These are phyloP conservation scores for Drosophila sturtevanti DNA, from an alignment of 1,140 invertebrate species.

Conservation along the genomic window DNA sequence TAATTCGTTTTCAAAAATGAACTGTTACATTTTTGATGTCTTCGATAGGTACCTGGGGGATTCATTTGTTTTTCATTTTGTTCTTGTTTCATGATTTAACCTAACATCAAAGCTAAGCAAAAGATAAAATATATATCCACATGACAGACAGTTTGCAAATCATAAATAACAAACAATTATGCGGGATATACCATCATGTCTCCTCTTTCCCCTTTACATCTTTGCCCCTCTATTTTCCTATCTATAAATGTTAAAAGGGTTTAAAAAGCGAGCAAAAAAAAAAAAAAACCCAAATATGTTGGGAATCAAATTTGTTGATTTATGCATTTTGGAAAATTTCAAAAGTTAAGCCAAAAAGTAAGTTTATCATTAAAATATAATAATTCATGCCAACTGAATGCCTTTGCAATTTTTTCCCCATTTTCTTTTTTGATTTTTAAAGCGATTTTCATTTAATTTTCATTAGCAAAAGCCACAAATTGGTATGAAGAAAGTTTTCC, in stretches of 20 bases:
- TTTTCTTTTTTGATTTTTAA: constrained; percentile 31
- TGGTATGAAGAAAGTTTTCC: constrained; percentile 54
- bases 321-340: constrained; percentile 47
- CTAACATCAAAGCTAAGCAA: constrained; percentile 27
- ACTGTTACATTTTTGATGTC: constrained; percentile 25
- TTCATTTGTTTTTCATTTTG: neutral
- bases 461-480: constrained; percentile 74
- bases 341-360: constrained; percentile 33
- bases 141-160: constrained; percentile 42
- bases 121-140: constrained; percentile 2
- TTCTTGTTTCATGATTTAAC: no score
- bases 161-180: constrained; percentile 77
- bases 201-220: no score
- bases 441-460: constrained; percentile 78
- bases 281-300: no score
- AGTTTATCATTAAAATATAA: constrained; percentile 27
- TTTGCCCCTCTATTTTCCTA: no score
- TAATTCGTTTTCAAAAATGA: constrained; percentile 52
- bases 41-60: constrained; percentile 23
- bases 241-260: neutral
- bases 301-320: constrained; percentile 50
- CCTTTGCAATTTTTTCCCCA: constrained; percentile 13
- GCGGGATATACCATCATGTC: constrained; percentile 25
- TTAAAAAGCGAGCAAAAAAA: no score
- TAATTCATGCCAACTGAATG: constrained; percentile 63